A percentile compares a stretch with the other conserved stretches of the same genome.
Evolutionary conservation across 2,888 invertebrate species (phyloP).

Genomic region (Seira musarum): DNA sequence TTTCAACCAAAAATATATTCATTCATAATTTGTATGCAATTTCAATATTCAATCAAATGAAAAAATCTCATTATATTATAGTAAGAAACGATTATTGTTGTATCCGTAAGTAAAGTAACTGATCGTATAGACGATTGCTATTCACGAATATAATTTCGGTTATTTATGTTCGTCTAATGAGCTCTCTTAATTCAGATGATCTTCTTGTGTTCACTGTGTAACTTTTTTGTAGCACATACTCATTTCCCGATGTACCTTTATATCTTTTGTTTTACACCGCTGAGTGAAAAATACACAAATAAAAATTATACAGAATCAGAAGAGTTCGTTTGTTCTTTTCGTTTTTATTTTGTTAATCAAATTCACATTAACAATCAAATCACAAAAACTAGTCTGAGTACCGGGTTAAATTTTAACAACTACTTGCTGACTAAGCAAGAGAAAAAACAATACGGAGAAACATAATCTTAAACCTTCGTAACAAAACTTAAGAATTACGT

Average conservation of each 20-base stretch:
- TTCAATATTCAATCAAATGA: conserved; percentile 27
- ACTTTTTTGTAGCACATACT: conserved; percentile 59
- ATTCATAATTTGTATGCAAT: conserved; percentile 15
- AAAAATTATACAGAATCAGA: background rate
- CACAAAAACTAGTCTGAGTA: conserved; percentile 35
- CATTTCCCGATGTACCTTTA: conserved; percentile 41
- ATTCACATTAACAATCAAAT: conserved; percentile 8
- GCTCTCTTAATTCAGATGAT: background rate
- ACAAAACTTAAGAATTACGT: conserved; percentile 45
- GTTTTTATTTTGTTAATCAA: conserved; percentile 15
- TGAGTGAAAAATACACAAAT: conserved; percentile 3
- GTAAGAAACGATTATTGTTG: background rate
- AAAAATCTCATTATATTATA: conserved; percentile 36
- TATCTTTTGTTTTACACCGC: conserved; percentile 1
- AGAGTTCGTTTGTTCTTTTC: background rate
- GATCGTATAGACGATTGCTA: too few species aligned
- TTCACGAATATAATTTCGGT: too few species aligned
- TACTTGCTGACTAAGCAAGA: background rate
- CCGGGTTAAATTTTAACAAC: conserved; percentile 1
- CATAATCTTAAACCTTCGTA: conserved; percentile 28
- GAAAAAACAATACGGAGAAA: background rate
- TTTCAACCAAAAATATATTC: conserved; percentile 21
- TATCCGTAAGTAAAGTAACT: too few species aligned
- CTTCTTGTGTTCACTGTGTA: conserved; percentile 59
- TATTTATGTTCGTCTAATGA: background rate